These are phyloP conservation scores for Clarias fuscus DNA, from an alignment of 2,797 vertebrate genomes.

Conservation along the genomic window DNA sequence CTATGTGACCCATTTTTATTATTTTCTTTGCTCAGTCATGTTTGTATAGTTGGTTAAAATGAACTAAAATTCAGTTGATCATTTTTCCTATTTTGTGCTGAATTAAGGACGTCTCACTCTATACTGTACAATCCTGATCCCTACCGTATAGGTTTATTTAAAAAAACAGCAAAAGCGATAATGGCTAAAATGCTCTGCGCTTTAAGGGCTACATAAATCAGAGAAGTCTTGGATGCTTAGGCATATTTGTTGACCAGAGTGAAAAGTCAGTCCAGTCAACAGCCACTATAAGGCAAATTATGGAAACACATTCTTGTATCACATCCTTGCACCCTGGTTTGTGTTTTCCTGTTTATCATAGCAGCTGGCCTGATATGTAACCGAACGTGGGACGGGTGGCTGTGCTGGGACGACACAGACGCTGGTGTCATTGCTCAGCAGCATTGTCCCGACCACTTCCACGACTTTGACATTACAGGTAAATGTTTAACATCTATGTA, in stretches of 20 bases:
- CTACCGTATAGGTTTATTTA: too few relatives aligned
- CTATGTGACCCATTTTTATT: too few relatives aligned
- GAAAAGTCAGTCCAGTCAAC: not conserved
- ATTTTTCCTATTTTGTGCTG: too few relatives aligned
- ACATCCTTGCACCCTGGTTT: not conserved
- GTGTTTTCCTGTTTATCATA: slow-evolving; percentile 2
- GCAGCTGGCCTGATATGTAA: slow-evolving; percentile 82
- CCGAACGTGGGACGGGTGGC: slow-evolving; percentile 97
- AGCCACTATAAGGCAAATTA: not conserved
- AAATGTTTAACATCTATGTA: slow-evolving; percentile 25
- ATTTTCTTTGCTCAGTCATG: too few relatives aligned
- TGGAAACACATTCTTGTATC: not conserved
- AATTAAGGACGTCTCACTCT: too few relatives aligned
- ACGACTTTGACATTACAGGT: slow-evolving; percentile 97
- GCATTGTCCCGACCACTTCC: slow-evolving; percentile 94
- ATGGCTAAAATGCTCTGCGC: too few relatives aligned
- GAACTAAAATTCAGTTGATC: too few relatives aligned
- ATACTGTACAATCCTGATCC: too few relatives aligned
- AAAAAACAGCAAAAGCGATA: too few relatives aligned
- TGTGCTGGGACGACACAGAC: slow-evolving; percentile 91
- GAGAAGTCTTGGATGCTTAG: not conserved
- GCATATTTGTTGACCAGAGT: not conserved
- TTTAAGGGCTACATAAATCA: too few relatives aligned
- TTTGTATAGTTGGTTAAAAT: too few relatives aligned
- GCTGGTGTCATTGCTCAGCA: slow-evolving; percentile 83